These are phyloP conservation scores for Cryptotis parvus DNA, from an alignment of 2,113 vertebrate species.

Conservation along the genomic window DNA sequence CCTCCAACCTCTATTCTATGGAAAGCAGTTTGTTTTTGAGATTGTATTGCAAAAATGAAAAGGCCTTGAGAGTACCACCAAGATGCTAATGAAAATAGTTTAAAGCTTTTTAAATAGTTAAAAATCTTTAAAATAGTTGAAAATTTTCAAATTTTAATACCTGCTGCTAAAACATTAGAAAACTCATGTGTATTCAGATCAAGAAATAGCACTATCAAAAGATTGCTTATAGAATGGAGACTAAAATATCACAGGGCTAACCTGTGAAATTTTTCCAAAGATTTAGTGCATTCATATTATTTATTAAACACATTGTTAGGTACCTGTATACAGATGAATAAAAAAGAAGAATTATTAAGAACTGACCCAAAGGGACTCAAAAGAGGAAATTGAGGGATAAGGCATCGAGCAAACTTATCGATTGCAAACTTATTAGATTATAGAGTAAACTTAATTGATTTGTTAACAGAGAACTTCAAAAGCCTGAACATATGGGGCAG, in stretches of 20 bases:
- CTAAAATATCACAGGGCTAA: not conserved
- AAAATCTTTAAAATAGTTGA: not conserved
- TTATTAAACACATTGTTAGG: not conserved
- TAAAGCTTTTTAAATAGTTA: too few relatives aligned
- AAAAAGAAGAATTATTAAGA: not conserved
- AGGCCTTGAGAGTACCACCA: not conserved
- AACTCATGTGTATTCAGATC: not conserved
- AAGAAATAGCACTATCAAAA: conserved; percentile 16
- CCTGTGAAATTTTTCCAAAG: not conserved
- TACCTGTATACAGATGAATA: not conserved
- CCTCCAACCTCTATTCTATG: not conserved
- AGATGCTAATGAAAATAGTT: not conserved
- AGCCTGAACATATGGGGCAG: not conserved
- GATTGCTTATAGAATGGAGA: not conserved
- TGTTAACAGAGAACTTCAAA: not conserved
- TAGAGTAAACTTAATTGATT: not conserved
- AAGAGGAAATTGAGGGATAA: not conserved
- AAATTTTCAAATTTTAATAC: conserved; percentile 12
- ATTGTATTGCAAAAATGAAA: not conserved
- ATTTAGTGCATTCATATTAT: not conserved
- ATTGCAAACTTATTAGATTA: too few relatives aligned
- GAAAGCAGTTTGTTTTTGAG: not conserved
- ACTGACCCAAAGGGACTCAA: not conserved
- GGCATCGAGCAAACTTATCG: too few relatives aligned
- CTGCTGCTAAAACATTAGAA: not conserved